Base-by-base conservation (phyloP, 1,140 invertebrate genomes). In the Hesperophylax magnus region DNA sequence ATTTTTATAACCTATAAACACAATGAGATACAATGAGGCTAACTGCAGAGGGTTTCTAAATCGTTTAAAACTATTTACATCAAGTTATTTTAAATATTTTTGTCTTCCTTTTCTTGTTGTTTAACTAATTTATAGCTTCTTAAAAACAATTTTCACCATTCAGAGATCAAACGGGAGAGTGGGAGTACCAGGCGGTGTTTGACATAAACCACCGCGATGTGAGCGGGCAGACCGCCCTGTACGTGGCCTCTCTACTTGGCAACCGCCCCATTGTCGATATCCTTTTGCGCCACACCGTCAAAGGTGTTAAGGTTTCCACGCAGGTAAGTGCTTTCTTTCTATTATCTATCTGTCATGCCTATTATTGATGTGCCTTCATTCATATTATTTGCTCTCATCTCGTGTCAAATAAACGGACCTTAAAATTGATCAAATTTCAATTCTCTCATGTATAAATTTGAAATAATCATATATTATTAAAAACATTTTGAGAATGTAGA, bases 151-250 rank as follows among this genome's bases (percentile, higher is more conserved):
- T 63, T 27, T 52, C 17, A 86, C 79, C 91, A 86, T 53, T 2
- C 87, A 95, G 93, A 60, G 95, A 96, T 86, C 88, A 90, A 18
- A 91, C 91, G 3, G 93, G 94, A 22, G 91, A 94, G 65, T 96
- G 94, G 91, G 95, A 97, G 86, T 98, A 97, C 88, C 91, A 93
- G 17, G 92, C 97, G 88, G 93, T 96, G 8, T 98, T 97, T 87
- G 97, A 98, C 88, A 91, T 98, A 7, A 99, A 99, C 88, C 92
- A 94, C 63, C 93, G 94, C 81, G 97, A 99, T 88, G 95, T 95
- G 0, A 96, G 96, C 17, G 97, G 96, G 0, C 96, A 98, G 86
- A 98, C 94, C 79, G 93, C 96, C 61, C 90, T 99, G 0, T 98
- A 98, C 88, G 93, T 98, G 60, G 95, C 97, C 9, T 95, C 96